These are phyloP conservation scores for Porites australiensis DNA, from an alignment of 64 coral and sea anemone species.

Conservation along the genomic window DNA sequence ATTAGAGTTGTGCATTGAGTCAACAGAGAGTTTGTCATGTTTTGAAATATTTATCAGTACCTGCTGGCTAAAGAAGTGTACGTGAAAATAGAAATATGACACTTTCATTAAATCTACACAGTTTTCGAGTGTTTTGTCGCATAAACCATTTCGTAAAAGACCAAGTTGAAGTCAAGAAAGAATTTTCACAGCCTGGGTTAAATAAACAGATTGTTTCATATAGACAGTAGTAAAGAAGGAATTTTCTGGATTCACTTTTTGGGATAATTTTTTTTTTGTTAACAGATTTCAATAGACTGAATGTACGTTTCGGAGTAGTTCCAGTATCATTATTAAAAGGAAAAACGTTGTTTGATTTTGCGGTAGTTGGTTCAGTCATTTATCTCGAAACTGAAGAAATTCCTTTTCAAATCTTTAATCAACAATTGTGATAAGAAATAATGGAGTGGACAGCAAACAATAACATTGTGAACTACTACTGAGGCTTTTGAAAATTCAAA, in stretches of 20 bases:
- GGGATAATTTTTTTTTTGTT: not conserved
- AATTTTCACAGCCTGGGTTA: not conserved
- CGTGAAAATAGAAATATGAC: not conserved
- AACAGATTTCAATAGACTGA: not conserved
- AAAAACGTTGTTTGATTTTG: not conserved
- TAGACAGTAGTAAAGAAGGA: not conserved
- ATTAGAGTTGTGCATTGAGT: constrained; percentile 19
- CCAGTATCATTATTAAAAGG: not conserved
- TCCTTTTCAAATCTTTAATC: constrained; percentile 8
- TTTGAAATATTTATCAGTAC: constrained; percentile 52
- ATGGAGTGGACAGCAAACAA: constrained; percentile 42
- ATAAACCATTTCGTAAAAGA: not conserved
- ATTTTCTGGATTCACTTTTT: not conserved
- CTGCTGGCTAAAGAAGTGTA: not conserved
- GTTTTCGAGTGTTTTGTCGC: not conserved
- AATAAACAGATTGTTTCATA: not conserved
- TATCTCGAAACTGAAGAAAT: constrained; percentile 1
- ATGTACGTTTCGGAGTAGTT: not conserved
- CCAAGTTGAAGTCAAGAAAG: not conserved
- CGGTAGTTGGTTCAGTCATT: not conserved
- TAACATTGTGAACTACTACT: constrained; percentile 7
- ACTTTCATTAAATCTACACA: not conserved
- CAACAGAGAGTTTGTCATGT: constrained; percentile 16
- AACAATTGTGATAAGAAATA: constrained; percentile 21
- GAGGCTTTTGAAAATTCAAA: constrained; percentile 29